Base-by-base conservation (phyloP, 1,140 invertebrate species). In the Calycopis cecrops region DNA sequence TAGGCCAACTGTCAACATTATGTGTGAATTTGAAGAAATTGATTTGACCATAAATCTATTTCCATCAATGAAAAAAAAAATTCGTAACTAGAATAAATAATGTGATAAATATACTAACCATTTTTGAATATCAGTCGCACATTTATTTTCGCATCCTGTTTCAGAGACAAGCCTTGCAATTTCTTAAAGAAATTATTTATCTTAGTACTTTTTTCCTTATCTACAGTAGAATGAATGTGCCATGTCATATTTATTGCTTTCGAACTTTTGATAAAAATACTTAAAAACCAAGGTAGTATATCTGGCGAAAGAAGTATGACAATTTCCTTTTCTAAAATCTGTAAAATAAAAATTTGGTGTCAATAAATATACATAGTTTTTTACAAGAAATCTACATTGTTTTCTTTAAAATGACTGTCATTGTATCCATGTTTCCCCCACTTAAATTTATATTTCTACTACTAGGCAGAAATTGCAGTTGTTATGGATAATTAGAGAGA, bases 51-150 rank as follows among this genome's bases (percentile, higher is more conserved):
- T n/a, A n/a, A n/a, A 28, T 28, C 6, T 28, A 28, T 3, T 28
- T 6, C 21, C 21, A 28, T 28, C 6, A 2, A 28, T 6, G 16
- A n/a, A n/a, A n/a, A n/a, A n/a, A n/a, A n/a, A n/a, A n/a, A 14
- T 16, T n/a, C 40, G 8, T 47, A 10, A 18, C 11, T 12, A 18
- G 1, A 47, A 47, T 18, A 3, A 2, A 18, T 18, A 28, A 28
- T 28, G 2, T 28, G 21, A 6, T 3, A 28, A 28, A 28, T 6
- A 54, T 33, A 80, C 85, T 89, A 90, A 95, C 94, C 90, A 83
- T 92, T 82, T 89, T 94, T 95, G 92, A 94, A 95, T 73, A 96
- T 93, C 58, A 96, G 72, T 60, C 89, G 90, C 6, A 95, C 55
- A 59, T 91, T 89, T 17, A 94, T 62, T 63, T 88, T 74, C 14